These are phyloP conservation scores for Anthoscopus minutus DNA, from an alignment of 2,113 vertebrate genomes.

Conservation along the genomic window DNA sequence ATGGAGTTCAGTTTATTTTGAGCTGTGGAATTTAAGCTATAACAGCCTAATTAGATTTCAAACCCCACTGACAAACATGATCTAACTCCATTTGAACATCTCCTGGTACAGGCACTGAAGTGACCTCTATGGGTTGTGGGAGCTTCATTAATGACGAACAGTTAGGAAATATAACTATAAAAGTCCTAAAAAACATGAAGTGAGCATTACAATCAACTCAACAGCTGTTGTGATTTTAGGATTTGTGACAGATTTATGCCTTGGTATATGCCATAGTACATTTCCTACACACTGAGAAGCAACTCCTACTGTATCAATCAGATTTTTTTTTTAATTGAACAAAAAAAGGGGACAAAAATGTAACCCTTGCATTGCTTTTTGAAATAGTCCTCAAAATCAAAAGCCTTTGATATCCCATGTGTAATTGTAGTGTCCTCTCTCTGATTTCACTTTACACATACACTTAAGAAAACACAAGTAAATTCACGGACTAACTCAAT, in stretches of 20 bases:
- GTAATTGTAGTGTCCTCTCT: neutral
- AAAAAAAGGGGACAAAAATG: neutral
- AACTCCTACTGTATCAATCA: neutral
- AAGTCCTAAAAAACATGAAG: neutral
- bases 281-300: neutral
- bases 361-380: neutral
- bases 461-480: neutral
- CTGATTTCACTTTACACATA: neutral
- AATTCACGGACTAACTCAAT: neutral
- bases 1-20: conserved; percentile 11
- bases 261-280: neutral
- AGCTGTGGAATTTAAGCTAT: conserved; percentile 42
- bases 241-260: neutral
- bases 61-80: conserved; percentile 10
- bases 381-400: neutral
- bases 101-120: neutral
- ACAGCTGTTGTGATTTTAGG: neutral
- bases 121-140: neutral
- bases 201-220: neutral
- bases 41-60: conserved; percentile 52
- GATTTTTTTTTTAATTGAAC: neutral
- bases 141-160: neutral
- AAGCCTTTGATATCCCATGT: neutral
- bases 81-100: neutral
- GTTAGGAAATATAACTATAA: neutral